A percentile compares a stretch with the other conserved stretches of the same genome.
These are phyloP conservation scores for Leucosticte australis DNA, from an alignment of 2,113 vertebrate species.

Conservation along the genomic window DNA sequence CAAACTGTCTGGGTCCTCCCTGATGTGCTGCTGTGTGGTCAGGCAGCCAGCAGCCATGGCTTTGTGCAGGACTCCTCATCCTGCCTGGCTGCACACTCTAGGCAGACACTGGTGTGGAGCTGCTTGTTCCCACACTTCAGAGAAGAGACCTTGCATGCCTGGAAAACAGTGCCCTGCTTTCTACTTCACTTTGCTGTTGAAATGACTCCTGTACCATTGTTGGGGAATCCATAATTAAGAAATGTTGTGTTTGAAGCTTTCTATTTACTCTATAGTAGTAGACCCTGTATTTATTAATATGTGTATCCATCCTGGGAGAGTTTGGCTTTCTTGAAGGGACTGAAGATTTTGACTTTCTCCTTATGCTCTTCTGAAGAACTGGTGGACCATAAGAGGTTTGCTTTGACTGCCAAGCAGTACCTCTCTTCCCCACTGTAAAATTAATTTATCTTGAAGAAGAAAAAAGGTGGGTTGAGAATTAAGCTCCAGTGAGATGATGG, in stretches of 20 bases:
- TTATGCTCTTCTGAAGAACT: not conserved
- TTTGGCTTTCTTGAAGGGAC: not conserved
- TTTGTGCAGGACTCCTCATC: not conserved
- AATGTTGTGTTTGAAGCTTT: not conserved
- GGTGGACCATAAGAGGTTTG: not conserved
- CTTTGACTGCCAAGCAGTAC: not conserved
- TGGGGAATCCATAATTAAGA: not conserved
- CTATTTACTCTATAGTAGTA: not conserved
- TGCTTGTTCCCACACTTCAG: not conserved
- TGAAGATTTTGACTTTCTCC: not conserved
- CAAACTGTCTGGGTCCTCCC: not conserved
- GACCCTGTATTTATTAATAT: not conserved
- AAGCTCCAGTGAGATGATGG: not conserved
- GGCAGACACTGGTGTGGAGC: not conserved
- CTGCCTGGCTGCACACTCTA: not conserved
- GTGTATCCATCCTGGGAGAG: not conserved
- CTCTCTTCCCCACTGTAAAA: not conserved
- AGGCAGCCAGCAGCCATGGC: fast-evolving
- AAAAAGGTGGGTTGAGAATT: not conserved
- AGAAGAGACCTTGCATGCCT: not conserved
- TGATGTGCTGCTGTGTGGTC: not conserved
- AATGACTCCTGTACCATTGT: not conserved
- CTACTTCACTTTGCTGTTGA: not conserved
- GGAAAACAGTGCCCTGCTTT: not conserved
- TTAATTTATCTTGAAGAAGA: not conserved